phyloP scores from a whole-genome alignment of 2,888 invertebrate genomes.

The Pheosia gnoma region DNA sequence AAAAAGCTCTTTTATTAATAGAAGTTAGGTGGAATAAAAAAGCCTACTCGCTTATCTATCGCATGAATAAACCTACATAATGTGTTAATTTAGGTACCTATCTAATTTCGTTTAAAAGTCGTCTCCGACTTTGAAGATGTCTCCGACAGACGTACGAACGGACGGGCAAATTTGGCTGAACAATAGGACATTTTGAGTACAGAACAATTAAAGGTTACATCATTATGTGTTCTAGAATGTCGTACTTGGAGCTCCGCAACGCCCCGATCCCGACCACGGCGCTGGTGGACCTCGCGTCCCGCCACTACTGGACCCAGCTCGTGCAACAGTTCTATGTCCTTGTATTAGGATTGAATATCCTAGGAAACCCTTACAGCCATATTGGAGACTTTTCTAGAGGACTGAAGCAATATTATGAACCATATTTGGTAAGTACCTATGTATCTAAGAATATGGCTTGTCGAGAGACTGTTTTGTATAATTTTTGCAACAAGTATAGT shows the following conservation, averaged over 20 bases:
- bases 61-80: too few species aligned
- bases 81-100: too few species aligned
- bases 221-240: constrained; percentile 82
- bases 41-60: too few species aligned
- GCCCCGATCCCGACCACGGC: constrained; percentile 77
- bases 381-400: constrained; percentile 85
- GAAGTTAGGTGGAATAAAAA: too few species aligned
- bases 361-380: constrained; percentile 91
- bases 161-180: too few species aligned
- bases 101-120: too few species aligned
- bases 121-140: too few species aligned
- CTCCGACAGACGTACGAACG: too few species aligned
- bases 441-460: too few species aligned
- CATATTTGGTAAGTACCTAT: constrained; percentile 77
- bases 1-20: too few species aligned
- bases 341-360: constrained; percentile 89
- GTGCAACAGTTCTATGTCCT: constrained; percentile 92
- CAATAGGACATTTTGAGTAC: too few species aligned
- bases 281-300: constrained; percentile 81
- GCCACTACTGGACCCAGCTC: constrained; percentile 88
- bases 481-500: neutral
- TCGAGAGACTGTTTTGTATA: too few species aligned
- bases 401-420: constrained; percentile 86
- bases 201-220: neutral
- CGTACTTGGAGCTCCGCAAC: constrained; percentile 86